Percentiles rank a stretch among this genome's conserved stretches.
Conservation (phyloP, 2,113 vertebrate genomes). For the Rhineura floridana region DNA sequence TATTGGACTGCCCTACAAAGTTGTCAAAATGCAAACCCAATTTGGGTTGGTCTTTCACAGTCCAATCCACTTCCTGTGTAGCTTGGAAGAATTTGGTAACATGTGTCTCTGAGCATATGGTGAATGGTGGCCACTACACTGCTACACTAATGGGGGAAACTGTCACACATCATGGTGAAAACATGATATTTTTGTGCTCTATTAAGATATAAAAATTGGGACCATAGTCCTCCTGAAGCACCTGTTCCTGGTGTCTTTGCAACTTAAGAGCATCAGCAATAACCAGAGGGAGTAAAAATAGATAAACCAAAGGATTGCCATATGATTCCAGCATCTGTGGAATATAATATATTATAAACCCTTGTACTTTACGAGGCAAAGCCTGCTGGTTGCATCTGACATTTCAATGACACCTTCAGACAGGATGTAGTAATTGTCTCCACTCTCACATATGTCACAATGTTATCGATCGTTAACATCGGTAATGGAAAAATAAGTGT, state of each 20-base stretch:
- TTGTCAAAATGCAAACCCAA: no score
- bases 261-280: not conserved
- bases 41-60: no score
- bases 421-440: not conserved
- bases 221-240: not conserved
- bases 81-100: no score
- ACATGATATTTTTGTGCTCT: not conserved
- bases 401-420: slow-evolving; percentile 30
- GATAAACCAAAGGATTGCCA: not conserved
- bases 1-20: no score
- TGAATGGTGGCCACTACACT: no score
- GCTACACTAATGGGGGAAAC: no score
- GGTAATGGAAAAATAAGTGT: slow-evolving; percentile 2
- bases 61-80: no score
- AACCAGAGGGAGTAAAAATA: not conserved
- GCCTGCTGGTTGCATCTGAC: not conserved
- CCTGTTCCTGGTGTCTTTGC: not conserved
- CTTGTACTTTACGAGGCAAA: slow-evolving; percentile 4
- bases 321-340: slow-evolving; percentile 4
- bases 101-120: no score
- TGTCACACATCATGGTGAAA: not conserved
- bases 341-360: slow-evolving; percentile 5
- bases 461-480: slow-evolving; percentile 23
- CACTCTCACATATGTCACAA: not conserved
- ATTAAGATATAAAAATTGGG: not conserved